A percentile compares a stretch with the other conserved stretches of the same genome.
Evolutionary conservation across 37 sponge, comb jelly and placozoan species (phyloP).

Genomic region (Chondrilla cf. caribensis): DNA sequence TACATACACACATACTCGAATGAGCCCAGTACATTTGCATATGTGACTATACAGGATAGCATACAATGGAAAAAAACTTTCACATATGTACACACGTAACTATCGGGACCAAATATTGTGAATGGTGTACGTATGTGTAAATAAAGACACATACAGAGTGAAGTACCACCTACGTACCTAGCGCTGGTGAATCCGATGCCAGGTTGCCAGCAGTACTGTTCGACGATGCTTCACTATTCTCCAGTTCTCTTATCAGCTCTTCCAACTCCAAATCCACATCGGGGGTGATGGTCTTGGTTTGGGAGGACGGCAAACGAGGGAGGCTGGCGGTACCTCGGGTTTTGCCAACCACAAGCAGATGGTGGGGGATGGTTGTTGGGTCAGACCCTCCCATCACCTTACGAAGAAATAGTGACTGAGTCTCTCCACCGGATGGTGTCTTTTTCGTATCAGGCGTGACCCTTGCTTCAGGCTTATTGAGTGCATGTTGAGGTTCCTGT

Average conservation of each 20-base stretch:
- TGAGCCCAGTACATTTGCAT: too few species aligned
- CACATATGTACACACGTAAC: too few species aligned
- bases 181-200: too few species aligned
- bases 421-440: background rate
- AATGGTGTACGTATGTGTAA: too few species aligned
- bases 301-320: background rate
- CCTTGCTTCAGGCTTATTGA: background rate
- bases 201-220: too few species aligned
- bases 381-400: background rate
- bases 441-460: background rate
- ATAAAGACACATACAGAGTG: too few species aligned
- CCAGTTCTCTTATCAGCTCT: conserved; percentile 13
- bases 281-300: background rate
- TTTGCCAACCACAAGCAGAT: background rate
- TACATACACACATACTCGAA: too few species aligned
- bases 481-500: too few species aligned
- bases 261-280: background rate
- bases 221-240: background rate
- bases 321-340: background rate
- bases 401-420: background rate
- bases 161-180: too few species aligned
- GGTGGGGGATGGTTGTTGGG: conserved; percentile 6
- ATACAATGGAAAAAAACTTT: too few species aligned
- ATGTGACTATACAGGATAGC: too few species aligned
- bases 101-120: too few species aligned